These are phyloP conservation scores for Julus scandinavius DNA, from an alignment of 2,888 invertebrate species.

Conservation along the genomic window DNA sequence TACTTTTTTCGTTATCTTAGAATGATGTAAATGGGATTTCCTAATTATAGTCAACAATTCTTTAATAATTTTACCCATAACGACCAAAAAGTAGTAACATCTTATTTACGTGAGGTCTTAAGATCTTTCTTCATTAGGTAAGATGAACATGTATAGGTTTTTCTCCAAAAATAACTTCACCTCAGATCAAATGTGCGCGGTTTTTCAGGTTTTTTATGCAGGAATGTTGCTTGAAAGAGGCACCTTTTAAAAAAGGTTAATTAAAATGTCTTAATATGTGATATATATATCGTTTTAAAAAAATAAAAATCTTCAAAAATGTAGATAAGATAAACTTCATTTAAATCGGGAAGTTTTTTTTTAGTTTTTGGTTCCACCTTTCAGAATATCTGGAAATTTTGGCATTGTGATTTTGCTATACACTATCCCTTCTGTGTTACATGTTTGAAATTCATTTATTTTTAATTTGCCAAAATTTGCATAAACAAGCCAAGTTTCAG, in stretches of 20 bases:
- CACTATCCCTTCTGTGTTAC: too few species aligned
- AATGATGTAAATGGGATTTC: neutral
- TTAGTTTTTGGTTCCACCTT: neutral
- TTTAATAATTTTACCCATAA: neutral
- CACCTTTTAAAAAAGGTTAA: conserved; percentile 16
- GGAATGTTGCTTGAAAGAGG: neutral
- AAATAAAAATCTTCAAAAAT: neutral
- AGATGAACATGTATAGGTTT: neutral
- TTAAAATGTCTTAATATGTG: neutral
- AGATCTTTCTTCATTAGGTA: neutral
- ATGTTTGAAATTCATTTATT: too few species aligned
- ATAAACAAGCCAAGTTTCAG: too few species aligned
- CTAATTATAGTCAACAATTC: too few species aligned
- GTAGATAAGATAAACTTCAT: neutral
- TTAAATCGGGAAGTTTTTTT: neutral
- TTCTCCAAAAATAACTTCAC: neutral
- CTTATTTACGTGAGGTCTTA: neutral
- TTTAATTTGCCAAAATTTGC: too few species aligned
- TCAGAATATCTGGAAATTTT: neutral
- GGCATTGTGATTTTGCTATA: too few species aligned
- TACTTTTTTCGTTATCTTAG: neutral
- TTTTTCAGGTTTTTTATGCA: neutral
- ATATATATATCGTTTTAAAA: neutral
- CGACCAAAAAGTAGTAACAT: neutral
- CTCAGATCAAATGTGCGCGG: neutral